Conservation (phyloP, 2,113 vertebrate genomes). For the Formicarius rufipectus region DNA sequence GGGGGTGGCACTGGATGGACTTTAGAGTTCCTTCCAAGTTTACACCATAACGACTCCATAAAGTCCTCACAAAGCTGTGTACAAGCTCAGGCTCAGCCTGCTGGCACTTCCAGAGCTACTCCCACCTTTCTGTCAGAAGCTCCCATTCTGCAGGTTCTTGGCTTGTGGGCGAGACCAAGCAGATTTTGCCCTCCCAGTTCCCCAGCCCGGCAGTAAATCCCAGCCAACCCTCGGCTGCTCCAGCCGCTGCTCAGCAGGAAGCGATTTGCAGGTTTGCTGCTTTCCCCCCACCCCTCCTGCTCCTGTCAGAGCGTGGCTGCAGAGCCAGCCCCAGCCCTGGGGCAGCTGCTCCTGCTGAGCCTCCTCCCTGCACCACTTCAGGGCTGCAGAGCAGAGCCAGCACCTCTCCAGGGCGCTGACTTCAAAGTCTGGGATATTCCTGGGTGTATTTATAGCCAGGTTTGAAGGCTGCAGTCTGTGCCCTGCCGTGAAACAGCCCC, state of each 20-base stretch:
- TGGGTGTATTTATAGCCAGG: fast-evolving
- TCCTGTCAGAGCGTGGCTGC: neutral
- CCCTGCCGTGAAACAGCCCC: neutral
- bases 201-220: fast-evolving
- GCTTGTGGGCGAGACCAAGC: neutral
- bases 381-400: fast-evolving
- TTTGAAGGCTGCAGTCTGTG: neutral
- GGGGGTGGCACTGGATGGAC: neutral
- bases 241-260: neutral
- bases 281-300: neutral
- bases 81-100: neutral
- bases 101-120: fast-evolving
- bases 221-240: neutral
- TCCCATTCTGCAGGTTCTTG: fast-evolving
- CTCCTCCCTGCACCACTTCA: fast-evolving
- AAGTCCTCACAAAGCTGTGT: fast-evolving
- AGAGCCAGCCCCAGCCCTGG: neutral
- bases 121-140: neutral
- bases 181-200: neutral
- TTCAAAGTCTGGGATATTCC: neutral
- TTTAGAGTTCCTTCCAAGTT: neutral
- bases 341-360: neutral
- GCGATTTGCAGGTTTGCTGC: neutral
- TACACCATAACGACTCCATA: fast-evolving
- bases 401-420: neutral